Conservation (phyloP, 1,140 invertebrate genomes). For the Drosophila biarmipes region DNA sequence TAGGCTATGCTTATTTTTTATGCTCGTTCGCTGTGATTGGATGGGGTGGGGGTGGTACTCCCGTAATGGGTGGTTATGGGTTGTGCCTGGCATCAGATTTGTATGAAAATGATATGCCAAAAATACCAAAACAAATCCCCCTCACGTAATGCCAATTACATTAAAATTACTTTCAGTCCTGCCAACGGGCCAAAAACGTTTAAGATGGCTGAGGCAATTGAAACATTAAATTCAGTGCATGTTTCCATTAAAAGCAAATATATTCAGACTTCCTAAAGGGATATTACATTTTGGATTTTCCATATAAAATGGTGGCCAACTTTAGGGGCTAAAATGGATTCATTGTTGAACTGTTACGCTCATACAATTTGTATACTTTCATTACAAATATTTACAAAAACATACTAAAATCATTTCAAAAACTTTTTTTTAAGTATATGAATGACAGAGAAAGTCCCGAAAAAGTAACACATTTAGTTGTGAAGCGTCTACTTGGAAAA, state of each 20-base stretch:
- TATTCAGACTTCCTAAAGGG: neutral
- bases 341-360: too few relatives aligned
- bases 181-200: conserved; percentile 24
- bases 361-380: neutral
- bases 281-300: too few relatives aligned
- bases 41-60: conserved; percentile 11
- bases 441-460: neutral
- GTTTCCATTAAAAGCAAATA: conserved; percentile 3
- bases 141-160: conserved; percentile 76
- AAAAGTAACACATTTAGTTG: conserved; percentile 4
- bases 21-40: conserved; percentile 50
- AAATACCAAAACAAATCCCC: conserved; percentile 43
- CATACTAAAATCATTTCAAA: neutral
- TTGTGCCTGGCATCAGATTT: conserved; percentile 61
- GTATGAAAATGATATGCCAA: conserved; percentile 67
- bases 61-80: conserved; percentile 28
- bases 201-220: conserved; percentile 33
- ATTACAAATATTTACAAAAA: too few relatives aligned
- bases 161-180: conserved; percentile 70
- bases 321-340: too few relatives aligned
- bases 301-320: too few relatives aligned
- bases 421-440: neutral
- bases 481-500: neutral
- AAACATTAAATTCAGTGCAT: conserved; percentile 26
- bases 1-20: conserved; percentile 49